A percentile compares a stretch with the other conserved stretches of the same genome.
These are phyloP conservation scores for Dasypus novemcinctus DNA, from an alignment of 2,113 vertebrate species.

Conservation along the genomic window DNA sequence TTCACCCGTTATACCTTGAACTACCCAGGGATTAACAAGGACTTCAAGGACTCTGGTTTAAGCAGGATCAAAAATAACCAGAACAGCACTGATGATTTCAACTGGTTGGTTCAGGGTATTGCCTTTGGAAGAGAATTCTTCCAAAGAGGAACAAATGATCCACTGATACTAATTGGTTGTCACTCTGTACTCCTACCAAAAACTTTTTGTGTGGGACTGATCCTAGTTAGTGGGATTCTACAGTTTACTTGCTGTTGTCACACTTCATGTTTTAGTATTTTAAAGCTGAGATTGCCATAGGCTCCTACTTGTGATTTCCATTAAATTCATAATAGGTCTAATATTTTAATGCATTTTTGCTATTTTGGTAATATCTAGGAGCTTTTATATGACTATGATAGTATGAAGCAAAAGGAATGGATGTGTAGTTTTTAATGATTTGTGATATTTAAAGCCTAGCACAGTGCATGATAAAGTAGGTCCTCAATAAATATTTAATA, in stretches of 20 bases:
- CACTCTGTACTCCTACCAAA: neutral
- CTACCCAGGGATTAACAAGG: constrained; percentile 87
- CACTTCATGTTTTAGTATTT: neutral
- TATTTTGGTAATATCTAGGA: neutral
- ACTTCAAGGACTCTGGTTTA: constrained; percentile 89
- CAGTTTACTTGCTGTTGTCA: neutral
- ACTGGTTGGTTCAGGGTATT: constrained; percentile 90
- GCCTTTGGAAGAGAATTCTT: constrained; percentile 92
- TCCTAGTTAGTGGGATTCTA: neutral
- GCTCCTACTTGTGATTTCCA: neutral
- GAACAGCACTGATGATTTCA: constrained; percentile 93
- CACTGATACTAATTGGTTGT: constrained; percentile 84
- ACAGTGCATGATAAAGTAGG: neutral
- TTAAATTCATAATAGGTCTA: constrained; percentile 46
- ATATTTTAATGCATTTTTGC: neutral
- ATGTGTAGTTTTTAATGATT: neutral
- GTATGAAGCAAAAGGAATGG: neutral
- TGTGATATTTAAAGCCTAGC: neutral
- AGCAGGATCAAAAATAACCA: constrained; percentile 90
- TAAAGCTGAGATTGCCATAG: neutral
- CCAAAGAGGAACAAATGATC: constrained; percentile 87
- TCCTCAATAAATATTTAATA: constrained; percentile 23
- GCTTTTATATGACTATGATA: neutral
- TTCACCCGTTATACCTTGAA: constrained; percentile 93
- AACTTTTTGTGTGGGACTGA: neutral